These are phyloP conservation scores for Cyclargus thomasi DNA, from an alignment of 1,140 invertebrate species.

Conservation along the genomic window DNA sequence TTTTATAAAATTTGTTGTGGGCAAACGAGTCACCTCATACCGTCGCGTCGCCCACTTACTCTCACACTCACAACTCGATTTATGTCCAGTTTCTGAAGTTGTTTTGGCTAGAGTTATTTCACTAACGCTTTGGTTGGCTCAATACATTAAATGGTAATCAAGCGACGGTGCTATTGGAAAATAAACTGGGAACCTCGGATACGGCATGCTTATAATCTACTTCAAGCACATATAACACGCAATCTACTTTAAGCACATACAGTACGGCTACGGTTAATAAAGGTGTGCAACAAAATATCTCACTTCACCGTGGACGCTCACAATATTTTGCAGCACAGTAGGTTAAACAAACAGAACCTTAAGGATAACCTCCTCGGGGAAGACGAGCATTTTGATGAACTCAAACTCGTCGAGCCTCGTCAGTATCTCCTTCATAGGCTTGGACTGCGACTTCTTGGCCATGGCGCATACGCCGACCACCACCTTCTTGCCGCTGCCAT, in stretches of 20 bases:
- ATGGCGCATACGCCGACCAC: conserved; percentile 98
- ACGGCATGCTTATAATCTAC: too few relatives aligned
- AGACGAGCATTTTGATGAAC: conserved; percentile 94
- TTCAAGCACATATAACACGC: background rate
- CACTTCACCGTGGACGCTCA: background rate
- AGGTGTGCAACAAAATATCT: background rate
- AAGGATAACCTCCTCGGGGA: conserved; percentile 95
- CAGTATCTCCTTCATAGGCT: conserved; percentile 99
- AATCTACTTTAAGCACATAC: background rate
- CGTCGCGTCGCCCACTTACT: too few relatives aligned
- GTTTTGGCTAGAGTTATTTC: too few relatives aligned
- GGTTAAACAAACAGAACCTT: conserved; percentile 78
- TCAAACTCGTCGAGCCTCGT: conserved; percentile 96
- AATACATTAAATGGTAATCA: too few relatives aligned
- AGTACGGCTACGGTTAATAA: background rate
- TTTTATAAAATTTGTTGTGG: too few relatives aligned
- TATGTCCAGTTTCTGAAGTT: too few relatives aligned
- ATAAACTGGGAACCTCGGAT: too few relatives aligned
- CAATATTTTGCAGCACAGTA: conserved; percentile 7
- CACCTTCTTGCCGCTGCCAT: conserved; percentile 87
- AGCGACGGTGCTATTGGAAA: too few relatives aligned
- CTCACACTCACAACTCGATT: too few relatives aligned
- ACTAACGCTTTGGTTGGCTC: too few relatives aligned
- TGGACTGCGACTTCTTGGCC: conserved; percentile 98
- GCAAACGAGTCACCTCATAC: too few relatives aligned